Percentiles rank a stretch among this genome's conserved stretches.
These are phyloP conservation scores for Epinephelus fuscoguttatus DNA, from an alignment of 2,113 vertebrate genomes.

Conservation along the genomic window DNA sequence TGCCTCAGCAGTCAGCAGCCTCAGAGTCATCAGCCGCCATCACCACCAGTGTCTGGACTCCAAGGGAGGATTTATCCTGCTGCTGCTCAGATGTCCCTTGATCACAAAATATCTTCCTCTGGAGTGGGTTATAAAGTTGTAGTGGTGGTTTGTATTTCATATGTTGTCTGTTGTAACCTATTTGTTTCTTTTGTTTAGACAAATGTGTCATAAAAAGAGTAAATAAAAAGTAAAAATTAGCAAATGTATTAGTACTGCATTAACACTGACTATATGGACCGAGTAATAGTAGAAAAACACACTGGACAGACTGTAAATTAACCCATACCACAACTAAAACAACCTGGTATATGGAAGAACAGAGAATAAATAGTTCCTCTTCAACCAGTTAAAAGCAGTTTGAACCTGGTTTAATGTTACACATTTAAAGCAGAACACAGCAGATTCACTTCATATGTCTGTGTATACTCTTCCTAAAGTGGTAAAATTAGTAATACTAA, in stretches of 20 bases:
- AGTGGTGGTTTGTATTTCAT: not conserved
- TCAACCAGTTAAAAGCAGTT: conserved; percentile 47
- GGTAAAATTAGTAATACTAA: conserved; percentile 43
- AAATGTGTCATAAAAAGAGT: not conserved
- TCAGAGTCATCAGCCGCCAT: too few relatives aligned
- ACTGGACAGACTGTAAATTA: not conserved
- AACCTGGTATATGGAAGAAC: not conserved
- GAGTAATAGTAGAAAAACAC: not conserved
- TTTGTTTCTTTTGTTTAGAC: not conserved
- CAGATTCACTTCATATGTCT: not conserved
- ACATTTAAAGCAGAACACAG: conserved; percentile 33
- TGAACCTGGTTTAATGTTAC: conserved; percentile 50
- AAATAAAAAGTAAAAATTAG: not conserved
- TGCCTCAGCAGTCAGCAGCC: too few relatives aligned
- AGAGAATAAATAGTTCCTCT: conserved; percentile 19
- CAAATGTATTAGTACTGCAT: not conserved
- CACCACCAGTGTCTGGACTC: too few relatives aligned
- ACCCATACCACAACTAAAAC: not conserved
- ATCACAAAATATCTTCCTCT: too few relatives aligned
- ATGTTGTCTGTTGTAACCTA: not conserved
- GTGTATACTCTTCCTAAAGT: conserved; percentile 5
- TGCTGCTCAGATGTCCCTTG: too few relatives aligned
- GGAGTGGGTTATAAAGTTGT: not conserved
- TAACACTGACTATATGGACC: not conserved
- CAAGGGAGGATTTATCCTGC: too few relatives aligned